phyloP scores from a whole-genome alignment of 2,888 invertebrate species.

The Plutella xylostella region DNA sequence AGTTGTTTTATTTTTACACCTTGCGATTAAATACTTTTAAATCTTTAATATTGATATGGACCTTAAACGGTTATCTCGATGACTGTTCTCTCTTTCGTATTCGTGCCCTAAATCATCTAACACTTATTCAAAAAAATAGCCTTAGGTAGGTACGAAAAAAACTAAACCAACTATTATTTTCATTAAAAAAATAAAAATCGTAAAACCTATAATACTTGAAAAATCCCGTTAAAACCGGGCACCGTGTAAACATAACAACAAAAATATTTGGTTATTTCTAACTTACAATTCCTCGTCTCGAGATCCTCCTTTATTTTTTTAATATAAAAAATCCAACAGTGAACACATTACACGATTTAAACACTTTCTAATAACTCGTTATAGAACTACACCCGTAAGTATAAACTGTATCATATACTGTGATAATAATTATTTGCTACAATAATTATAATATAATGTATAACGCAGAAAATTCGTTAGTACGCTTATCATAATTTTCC shows the following conservation, averaged over 20 bases:
- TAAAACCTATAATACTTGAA: conserved; percentile 63
- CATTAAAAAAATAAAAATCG: conserved; percentile 21
- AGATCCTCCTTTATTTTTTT: conserved; percentile 42
- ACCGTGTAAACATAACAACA: conserved; percentile 31
- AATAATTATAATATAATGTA: not conserved
- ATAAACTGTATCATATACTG: conserved; percentile 47
- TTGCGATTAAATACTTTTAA: conserved; percentile 62
- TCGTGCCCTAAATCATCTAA: conserved; percentile 36
- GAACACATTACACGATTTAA: conserved; percentile 58
- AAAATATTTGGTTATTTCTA: conserved; percentile 52
- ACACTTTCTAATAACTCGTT: conserved; percentile 49
- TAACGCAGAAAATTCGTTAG: conserved; percentile 6
- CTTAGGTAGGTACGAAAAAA: not conserved
- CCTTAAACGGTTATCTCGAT: conserved; percentile 63
- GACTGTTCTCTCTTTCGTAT: conserved; percentile 36
- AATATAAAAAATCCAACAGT: conserved; percentile 45
- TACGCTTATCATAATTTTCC: too few species aligned
- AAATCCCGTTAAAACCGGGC: conserved; percentile 61
- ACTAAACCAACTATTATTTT: conserved; percentile 16
- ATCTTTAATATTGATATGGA: conserved; percentile 67
- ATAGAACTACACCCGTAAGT: conserved; percentile 65
- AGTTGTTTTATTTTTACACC: conserved; percentile 47
- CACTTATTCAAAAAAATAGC: conserved; percentile 34
- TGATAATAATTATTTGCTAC: conserved; percentile 22
- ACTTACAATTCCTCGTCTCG: conserved; percentile 31